Base-by-base conservation (phyloP, 1,140 invertebrate species). In the Drosophila oshimai region DNA sequence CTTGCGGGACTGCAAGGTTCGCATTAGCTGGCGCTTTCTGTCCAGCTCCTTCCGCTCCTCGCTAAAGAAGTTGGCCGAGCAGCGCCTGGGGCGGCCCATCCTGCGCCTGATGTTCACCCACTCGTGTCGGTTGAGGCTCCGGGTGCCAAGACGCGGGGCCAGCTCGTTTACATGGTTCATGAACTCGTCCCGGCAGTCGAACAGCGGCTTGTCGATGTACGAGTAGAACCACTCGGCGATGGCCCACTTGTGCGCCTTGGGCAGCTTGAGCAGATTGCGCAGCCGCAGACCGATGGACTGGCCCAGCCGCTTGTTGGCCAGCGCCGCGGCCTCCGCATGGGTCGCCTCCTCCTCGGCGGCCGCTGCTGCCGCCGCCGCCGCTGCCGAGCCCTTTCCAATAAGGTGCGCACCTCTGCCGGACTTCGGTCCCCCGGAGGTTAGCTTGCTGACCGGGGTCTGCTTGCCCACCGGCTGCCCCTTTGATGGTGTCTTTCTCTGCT, bases 151-250 rank as follows among this genome's bases (percentile, higher is more conserved):
- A 86, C 97, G 95, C 5, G 99, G 98, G 92, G 99, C 99, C 4
- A 96, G 96, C 91, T 99, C 98, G 90, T 95, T 96, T 12, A 99
- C 92, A 90, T 98, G 99, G 41, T 97, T 95, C 92, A 96, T 96
- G 90, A 99, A 99, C 92, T 99, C 98, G 92, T 99, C 99, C 83
- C 99, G 97, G 42, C 97, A 97, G 71, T 97, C 94, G 92, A 99
- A 99, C 6, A 99, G 92, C 41, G 97, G 95, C 87, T 96, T 97
- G 91, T 99, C 98, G 74, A 99, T 96, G 89, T 99, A 99, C 77
- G 98, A 99, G 91, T 99, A 99, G 92, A 99, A 99, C 95, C 98
- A 99, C 91, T 99, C 99, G 92, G 98, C 99, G 90, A 97, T 99
- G 1, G 99, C 98, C 98, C 98, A 99, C 92, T 98, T 98, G 91